Evolutionary conservation across 92 coral and sea anemone species (phyloP), one percentile per base, ranked within the genome.

Genomic region (Porites divaricata): DNA sequence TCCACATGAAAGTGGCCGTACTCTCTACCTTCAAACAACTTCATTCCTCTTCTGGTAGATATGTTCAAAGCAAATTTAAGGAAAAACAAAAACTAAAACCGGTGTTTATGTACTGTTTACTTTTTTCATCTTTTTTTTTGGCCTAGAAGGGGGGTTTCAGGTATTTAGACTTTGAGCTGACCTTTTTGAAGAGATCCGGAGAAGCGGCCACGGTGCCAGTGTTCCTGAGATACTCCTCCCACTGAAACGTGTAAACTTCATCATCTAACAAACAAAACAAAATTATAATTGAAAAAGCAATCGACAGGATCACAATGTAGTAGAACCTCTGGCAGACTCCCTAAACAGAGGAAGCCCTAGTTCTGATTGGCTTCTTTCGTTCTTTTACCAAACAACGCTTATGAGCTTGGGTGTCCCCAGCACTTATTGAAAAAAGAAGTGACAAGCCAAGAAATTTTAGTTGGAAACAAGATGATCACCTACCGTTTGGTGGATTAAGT

Each of bases 401-500:
- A 35, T 2, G 59, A 11, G 59, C 59, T 4, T 54, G 59, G 59
- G 59, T 2, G 12, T 11, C 4, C 59, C 4, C 14, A 11, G 10
- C 24, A 21, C 19, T 1, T 21, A 61, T 2, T 7, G 65, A 8
- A 9, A 16, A 21, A 8, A 7, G 65, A 61, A 21, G 65, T 8
- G 9, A 16, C 1, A n/a, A 7, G 20, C 65, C 9, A 6, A 61
- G 22, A 8, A 3, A 35, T 35, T 35, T 35, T 35, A 15, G 15
- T 16, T 12, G 65, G 56, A 6, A 54, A 21, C 65, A 20, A 53
- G 41, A 25, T 7, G 1, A 17, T 23, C 24, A 45, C 92, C 85
- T 63, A 96, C 99, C 99, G 72, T 91, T 95, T 26, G 99, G 99
- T 12, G 99, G 99, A 74, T 94, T 96, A n/a, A 96, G 94, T 59